Base-by-base conservation (phyloP, 2,888 invertebrate genomes). In the Brenthis ino region DNA sequence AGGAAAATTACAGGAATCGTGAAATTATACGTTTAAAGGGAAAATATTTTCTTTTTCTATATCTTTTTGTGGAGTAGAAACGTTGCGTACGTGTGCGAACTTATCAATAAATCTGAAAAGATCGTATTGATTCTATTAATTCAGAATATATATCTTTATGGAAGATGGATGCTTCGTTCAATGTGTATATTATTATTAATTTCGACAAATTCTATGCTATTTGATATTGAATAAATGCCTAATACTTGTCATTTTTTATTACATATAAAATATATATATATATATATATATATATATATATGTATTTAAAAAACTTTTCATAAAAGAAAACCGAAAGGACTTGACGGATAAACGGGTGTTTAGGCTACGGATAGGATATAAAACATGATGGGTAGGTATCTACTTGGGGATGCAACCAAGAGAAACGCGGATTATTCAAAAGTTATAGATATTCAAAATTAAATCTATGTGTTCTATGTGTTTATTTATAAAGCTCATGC, bases 61-160 rank as follows among this genome's bases (percentile, higher is more conserved):
- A 66, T 66, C 48, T 54, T 20, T 60, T 60, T 58, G 33, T 54
- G 54, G 66, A 53, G 28, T 47, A 33, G 55, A 55, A 54, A 51
- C 57, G 43, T 43, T 54, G 54, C 60, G 66, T 53, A 66, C 60
- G 66, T 66, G 66, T 54, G 47, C 51, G 66, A 66, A 55, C 66
- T 55, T 58, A 58, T 66, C 66, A 66, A 66, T 66, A 66, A 66
- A 66, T 66, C 66, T 47, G 54, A 57, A 65, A 65, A 66, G 66
- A 54, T 66, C 66, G 60, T 60, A 66, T 66, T 66, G 65, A 58
- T 66, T 66, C 58, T 57, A 58, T 53, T 66, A 60, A 66, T 60
- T 53, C 47, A 16, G 57, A 66, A 66, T 66, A 50, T 51, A 57
- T 66, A 60, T 60, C 54, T 54, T 66, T 24, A 60, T 60, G 63